Evolutionary conservation across 2,797 vertebrate species (phyloP).

Genomic region (Alca torda): DNA sequence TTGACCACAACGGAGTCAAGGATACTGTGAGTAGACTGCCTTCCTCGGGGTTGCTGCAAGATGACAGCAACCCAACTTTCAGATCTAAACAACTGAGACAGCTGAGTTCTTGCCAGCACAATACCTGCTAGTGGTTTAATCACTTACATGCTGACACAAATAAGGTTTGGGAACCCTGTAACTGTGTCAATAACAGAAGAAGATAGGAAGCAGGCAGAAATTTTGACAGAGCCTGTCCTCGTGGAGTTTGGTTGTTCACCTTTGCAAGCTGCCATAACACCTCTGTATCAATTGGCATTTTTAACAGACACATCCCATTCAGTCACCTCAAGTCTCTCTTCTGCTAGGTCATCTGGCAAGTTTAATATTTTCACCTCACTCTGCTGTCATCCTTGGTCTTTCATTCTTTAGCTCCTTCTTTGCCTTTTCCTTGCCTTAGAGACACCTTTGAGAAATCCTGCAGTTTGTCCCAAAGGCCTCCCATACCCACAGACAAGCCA

Average conservation of each 20-base stretch:
- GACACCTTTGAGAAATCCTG: neutral
- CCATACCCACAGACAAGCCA: neutral
- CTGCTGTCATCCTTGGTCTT: neutral
- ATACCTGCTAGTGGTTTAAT: neutral
- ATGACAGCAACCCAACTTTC: neutral
- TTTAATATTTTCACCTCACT: neutral
- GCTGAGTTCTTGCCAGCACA: neutral
- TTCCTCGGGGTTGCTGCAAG: neutral
- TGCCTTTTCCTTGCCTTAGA: neutral
- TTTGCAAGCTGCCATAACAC: neutral
- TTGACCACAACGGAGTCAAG: neutral
- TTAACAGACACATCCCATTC: neutral
- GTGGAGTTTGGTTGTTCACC: neutral
- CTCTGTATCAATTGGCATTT: neutral
- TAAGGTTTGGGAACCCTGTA: neutral
- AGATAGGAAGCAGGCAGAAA: neutral
- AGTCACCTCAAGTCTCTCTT: neutral
- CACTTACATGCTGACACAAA: neutral
- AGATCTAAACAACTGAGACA: neutral
- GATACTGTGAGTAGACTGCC: neutral
- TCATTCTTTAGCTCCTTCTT: neutral
- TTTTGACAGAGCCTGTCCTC: neutral
- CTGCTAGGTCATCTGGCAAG: neutral
- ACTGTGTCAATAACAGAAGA: neutral
- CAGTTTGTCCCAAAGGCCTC: neutral